Base-by-base conservation (phyloP, 92 coral and sea anemone genomes). In the Porites divaricata region DNA sequence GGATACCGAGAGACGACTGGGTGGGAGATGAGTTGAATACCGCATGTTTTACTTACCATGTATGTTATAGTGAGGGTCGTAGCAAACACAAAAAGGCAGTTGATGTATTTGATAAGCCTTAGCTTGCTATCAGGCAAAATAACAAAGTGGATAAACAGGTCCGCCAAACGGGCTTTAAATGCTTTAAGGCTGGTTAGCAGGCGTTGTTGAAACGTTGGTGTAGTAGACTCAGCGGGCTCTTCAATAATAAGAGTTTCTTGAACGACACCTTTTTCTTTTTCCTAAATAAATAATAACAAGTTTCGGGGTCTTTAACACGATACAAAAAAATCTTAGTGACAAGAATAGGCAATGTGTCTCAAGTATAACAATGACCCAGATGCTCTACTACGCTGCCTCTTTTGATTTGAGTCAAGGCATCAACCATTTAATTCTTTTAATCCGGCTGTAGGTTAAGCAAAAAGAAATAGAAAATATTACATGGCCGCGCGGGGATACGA, bases 81-180 rank as follows among this genome's bases (percentile, higher is more conserved):
- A 26, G 84, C 88, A 63, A 91, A 92, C 78, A 89, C 88, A 28
- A 94, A 87, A 0, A 90, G 67, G 72, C 95, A 89, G 90, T 89
- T 94, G 70, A 94, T 53, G 52, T 86, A 92, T 25, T 83, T 86
- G 76, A 94, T 94, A 72, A 68, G 70, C 51, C 89, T 78, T 69
- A 87, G 89, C 61, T 89, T 92, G 86, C 98, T 94, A 16, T 84
- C 88, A 24, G 98, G 95, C 35, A 84, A 76, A 76, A 94, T 87
- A 22, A 94, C 98, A 22, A 94, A 88, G 63, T 76, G 79, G 25
- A 85, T 79, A 63, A 94, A 58, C 83, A 87, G 78, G 14, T 89
- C 85, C 2, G 76, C 78, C 11, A 86, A 74, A 77, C 93, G 76
- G 71, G 89, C 70, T 67, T 75, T 81, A 48, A 75, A 62, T 12